Conservation (phyloP, 2,888 invertebrate genomes). For the Copidosoma aretas region DNA sequence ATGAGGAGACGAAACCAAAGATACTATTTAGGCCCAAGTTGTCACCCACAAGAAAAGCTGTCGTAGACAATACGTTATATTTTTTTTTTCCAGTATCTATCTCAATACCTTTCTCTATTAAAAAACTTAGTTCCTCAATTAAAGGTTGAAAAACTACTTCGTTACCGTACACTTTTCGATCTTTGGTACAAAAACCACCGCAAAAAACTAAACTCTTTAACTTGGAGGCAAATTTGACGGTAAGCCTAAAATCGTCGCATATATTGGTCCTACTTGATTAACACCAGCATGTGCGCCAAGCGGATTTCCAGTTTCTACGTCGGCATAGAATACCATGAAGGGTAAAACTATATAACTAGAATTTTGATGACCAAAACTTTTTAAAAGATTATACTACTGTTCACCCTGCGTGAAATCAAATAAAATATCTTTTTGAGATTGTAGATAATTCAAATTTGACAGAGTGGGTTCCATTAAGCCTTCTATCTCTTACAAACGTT, state of each 20-base stretch:
- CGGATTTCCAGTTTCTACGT: conserved; percentile 39
- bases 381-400: conserved; percentile 26
- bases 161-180: conserved; percentile 33
- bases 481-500: conserved; percentile 16
- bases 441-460: conserved; percentile 2
- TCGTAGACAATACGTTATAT: conserved; percentile 21
- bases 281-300: conserved; percentile 36
- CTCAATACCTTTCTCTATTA: conserved; percentile 17
- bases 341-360: conserved; percentile 24
- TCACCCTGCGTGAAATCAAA: conserved; percentile 38
- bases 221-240: conserved; percentile 21
- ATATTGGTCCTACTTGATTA: conserved; percentile 36
- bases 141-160: conserved; percentile 21
- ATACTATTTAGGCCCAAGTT: conserved; percentile 32
- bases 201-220: conserved; percentile 23
- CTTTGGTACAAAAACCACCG: conserved; percentile 12
- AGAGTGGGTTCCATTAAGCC: conserved; percentile 8
- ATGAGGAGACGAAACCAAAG: conserved; percentile 31
- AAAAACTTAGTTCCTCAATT: conserved; percentile 17
- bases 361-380: conserved; percentile 26
- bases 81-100: conserved; percentile 7
- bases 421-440: conserved; percentile 21
- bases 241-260: conserved; percentile 27
- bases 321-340: conserved; percentile 39
- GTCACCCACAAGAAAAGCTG: conserved; percentile 26